phyloP scores from a whole-genome alignment of 2,888 invertebrate species.

The Limnephilus marmoratus region DNA sequence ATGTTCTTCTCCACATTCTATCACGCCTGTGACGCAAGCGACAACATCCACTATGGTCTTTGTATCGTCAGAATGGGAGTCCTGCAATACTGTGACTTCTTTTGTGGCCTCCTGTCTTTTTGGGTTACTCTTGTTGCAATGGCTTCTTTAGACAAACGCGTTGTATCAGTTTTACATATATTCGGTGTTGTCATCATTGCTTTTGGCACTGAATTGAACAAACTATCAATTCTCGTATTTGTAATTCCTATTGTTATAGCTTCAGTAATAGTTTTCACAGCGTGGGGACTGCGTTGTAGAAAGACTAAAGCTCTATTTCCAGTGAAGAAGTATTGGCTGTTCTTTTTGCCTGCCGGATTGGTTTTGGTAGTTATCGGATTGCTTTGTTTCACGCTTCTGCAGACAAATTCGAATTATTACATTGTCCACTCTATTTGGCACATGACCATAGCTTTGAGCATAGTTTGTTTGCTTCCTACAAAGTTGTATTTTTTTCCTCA shows the following conservation, averaged over 20 bases:
- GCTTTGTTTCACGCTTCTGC: slow-evolving; percentile 88
- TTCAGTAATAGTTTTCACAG: slow-evolving; percentile 79
- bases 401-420: slow-evolving; percentile 92
- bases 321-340: slow-evolving; percentile 79
- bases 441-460: slow-evolving; percentile 87
- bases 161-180: slow-evolving; percentile 83
- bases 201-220: slow-evolving; percentile 87
- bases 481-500: slow-evolving; percentile 76
- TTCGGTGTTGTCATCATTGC: slow-evolving; percentile 87
- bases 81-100: slow-evolving; percentile 92
- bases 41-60: slow-evolving; percentile 82
- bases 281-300: slow-evolving; percentile 85
- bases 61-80: slow-evolving; percentile 87
- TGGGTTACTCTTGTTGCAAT: slow-evolving; percentile 93
- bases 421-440: slow-evolving; percentile 94
- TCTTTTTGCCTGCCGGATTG: slow-evolving; percentile 83
- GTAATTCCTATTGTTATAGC: slow-evolving; percentile 85
- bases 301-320: slow-evolving; percentile 79
- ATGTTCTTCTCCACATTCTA: slow-evolving; percentile 94
- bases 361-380: slow-evolving; percentile 84
- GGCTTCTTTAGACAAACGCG: slow-evolving; percentile 81
- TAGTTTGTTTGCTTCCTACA: slow-evolving; percentile 87
- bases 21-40: slow-evolving; percentile 92
- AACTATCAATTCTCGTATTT: slow-evolving; percentile 88
- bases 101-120: slow-evolving; percentile 89